Evolutionary conservation across 1,140 invertebrate genomes (phyloP), one percentile per base, ranked within the genome.

Genomic region (Heliothis virescens): DNA sequence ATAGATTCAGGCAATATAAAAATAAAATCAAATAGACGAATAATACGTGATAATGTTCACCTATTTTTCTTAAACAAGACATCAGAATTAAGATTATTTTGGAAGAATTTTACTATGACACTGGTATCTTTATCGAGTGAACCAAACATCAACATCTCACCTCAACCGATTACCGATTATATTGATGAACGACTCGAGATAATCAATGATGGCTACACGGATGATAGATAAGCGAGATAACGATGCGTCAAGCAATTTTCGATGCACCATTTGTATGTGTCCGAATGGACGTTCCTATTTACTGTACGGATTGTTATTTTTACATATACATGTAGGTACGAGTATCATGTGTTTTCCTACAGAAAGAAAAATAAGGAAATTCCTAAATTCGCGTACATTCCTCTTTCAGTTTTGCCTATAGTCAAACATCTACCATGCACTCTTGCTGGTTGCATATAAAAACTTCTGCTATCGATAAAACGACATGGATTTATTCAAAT

Each of bases 241-340:
- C 48, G 83, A 86, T 89, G 80, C 41, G 79, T 86, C 78, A 26
- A 77, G 85, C 83, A 89, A 90, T 89, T 89, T 90, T 84, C 83
- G 85, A 86, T 88, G 83, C 85, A 87, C 83, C 86, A 90, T 90
- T 88, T 85, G 83, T 89, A 85, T 72, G 87, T 82, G 87, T 90
- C 89, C 69, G 77, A 62, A 16, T 78, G 81, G 86, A 87, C 85
- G 80, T 82, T 86, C 78, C 76, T 80, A 53, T 81, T 79, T 83
- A 82, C 86, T 87, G 84, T n/a, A 10, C 7, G 16, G 26, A 72
- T 53, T 48, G 10, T 53, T 69, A 48, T 11, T 12, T 29, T 11
- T 26, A 62, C 21, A 26, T 26, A 26, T 26, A n/a, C n/a, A 26
- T 26, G 21, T 26, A 26, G 21, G 21, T 26, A 26, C 1, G n/a